These are phyloP conservation scores for Aplidium turbinatum DNA, from an alignment of 23 tunicate species.

Conservation along the genomic window DNA sequence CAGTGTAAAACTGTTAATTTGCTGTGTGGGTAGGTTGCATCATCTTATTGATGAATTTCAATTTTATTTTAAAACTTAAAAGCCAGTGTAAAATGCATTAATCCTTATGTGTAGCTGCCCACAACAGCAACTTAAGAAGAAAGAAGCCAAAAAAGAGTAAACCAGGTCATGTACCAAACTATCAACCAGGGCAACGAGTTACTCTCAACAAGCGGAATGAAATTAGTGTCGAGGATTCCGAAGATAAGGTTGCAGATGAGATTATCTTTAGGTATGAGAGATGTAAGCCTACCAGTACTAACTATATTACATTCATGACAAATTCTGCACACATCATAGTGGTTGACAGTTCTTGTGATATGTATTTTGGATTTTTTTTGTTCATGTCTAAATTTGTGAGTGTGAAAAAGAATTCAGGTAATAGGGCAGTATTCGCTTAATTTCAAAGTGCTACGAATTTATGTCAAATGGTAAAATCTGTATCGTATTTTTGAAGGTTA, in stretches of 20 bases:
- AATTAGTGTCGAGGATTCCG: conserved; percentile 47
- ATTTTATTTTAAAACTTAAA: not conserved
- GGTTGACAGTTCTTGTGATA: too few relatives aligned
- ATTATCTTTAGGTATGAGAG: conserved; percentile 55
- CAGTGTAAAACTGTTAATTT: too few relatives aligned
- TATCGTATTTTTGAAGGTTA: conserved; percentile 39
- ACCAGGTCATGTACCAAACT: conserved; percentile 50
- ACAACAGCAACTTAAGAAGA: conserved; percentile 29
- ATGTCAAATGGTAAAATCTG: too few relatives aligned
- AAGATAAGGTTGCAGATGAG: conserved; percentile 83
- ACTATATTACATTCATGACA: not conserved
- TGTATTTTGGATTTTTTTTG: too few relatives aligned
- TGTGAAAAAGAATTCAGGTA: too few relatives aligned
- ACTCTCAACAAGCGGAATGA: conserved; percentile 55
- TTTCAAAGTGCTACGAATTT: too few relatives aligned
- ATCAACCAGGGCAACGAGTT: conserved; percentile 70
- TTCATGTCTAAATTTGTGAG: too few relatives aligned
- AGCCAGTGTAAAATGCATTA: not conserved
- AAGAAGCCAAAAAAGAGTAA: conserved; percentile 38
- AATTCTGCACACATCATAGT: too few relatives aligned
- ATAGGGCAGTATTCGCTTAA: too few relatives aligned
- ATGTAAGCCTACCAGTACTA: not conserved
- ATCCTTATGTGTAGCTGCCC: not conserved
- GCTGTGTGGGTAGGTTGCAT: too few relatives aligned
- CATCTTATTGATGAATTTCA: not conserved